A percentile compares a stretch with the other conserved stretches of the same genome.
Conservation (phyloP, 2,888 invertebrate species). For the Drosophila dives region DNA sequence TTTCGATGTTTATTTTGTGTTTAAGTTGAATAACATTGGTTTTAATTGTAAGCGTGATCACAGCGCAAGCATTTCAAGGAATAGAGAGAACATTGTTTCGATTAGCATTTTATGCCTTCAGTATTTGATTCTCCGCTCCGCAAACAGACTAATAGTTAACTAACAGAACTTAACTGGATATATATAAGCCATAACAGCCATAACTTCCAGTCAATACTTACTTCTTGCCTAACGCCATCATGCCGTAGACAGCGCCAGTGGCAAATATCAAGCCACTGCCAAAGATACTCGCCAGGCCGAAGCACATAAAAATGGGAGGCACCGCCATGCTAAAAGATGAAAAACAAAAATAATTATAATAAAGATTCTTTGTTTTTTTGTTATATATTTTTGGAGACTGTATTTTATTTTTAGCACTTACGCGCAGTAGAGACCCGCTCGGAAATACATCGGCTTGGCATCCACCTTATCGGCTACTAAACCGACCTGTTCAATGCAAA, state of each 20-base stretch:
- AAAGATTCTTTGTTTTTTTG: background rate
- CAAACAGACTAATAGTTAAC: slow-evolving; percentile 33
- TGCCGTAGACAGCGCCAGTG: slow-evolving; percentile 95
- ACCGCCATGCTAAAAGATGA: slow-evolving; percentile 89
- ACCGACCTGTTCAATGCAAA: slow-evolving; percentile 97
- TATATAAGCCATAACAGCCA: slow-evolving; percentile 3
- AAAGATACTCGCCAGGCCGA: slow-evolving; percentile 91
- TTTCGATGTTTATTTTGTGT: slow-evolving; percentile 2
- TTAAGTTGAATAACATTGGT: slow-evolving; percentile 36
- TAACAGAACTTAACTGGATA: slow-evolving; percentile 28
- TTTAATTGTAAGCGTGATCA: slow-evolving; percentile 65
- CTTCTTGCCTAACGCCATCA: slow-evolving; percentile 98
- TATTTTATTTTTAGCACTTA: slow-evolving; percentile 86
- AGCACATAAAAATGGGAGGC: slow-evolving; percentile 92
- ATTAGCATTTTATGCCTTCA: slow-evolving; percentile 61
- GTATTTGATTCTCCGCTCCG: slow-evolving; percentile 32
- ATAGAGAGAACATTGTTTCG: slow-evolving; percentile 71
- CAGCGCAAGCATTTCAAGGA: slow-evolving; percentile 67
- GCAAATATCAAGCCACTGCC: slow-evolving; percentile 95
- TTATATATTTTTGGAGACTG: background rate
- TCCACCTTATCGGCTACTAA: slow-evolving; percentile 93
- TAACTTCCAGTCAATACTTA: slow-evolving; percentile 86
- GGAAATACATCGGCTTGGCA: slow-evolving; percentile 94
- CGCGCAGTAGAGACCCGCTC: slow-evolving; percentile 93
- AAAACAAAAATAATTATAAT: background rate